These are phyloP conservation scores for Ctena decussata DNA, from an alignment of 2,888 invertebrate species.

Conservation along the genomic window DNA sequence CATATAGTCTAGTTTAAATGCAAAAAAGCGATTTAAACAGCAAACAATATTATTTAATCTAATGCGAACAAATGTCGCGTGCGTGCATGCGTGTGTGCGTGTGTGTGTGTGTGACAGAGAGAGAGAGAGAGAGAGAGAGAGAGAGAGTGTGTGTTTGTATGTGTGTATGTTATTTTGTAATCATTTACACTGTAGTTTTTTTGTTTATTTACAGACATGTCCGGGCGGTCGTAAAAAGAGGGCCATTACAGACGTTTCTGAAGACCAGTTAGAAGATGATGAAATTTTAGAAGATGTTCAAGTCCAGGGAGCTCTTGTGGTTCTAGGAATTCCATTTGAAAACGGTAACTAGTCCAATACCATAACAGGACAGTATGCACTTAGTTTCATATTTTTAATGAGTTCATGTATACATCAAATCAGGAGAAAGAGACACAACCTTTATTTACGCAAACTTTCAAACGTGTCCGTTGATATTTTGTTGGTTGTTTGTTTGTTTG, in stretches of 20 bases:
- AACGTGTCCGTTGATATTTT: no score
- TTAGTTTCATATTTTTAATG: no score
- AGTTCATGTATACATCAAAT: no score
- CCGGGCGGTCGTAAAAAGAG: not conserved
- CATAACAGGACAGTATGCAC: no score
- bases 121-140: no score
- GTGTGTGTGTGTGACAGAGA: no score
- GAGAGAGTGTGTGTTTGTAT: not conserved
- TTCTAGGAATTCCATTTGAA: not conserved
- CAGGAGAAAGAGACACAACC: no score
- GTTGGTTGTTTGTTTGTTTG: no score
- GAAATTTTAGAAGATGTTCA: not conserved
- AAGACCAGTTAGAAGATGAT: not conserved
- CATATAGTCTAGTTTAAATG: not conserved
- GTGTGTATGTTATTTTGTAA: not conserved
- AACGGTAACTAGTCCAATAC: not conserved
- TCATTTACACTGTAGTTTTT: not conserved
- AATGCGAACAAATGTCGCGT: not conserved
- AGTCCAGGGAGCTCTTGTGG: not conserved
- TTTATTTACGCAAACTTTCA: no score
- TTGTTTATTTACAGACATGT: not conserved
- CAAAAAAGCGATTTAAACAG: not conserved
- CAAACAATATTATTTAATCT: not conserved
- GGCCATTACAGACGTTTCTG: not conserved
- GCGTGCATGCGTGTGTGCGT: no score